phyloP scores from a whole-genome alignment of 1,140 invertebrate species.

The Scaptomyza graminum region DNA sequence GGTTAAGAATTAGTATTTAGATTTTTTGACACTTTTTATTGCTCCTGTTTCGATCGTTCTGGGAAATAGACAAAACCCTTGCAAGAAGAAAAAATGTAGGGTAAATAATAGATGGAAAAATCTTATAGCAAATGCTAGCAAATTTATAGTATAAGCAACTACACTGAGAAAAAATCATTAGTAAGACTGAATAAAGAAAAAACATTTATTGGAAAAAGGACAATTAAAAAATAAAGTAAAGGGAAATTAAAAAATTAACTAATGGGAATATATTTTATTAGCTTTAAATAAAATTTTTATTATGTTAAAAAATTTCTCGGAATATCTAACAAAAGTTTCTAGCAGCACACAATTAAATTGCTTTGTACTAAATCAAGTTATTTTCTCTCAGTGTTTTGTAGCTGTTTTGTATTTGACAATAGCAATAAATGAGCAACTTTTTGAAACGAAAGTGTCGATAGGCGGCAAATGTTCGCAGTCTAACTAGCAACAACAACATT shows the following conservation, averaged over 20 bases:
- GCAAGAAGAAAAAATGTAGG: conserved; percentile 9
- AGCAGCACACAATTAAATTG: no score
- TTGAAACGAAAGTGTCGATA: conserved; percentile 72
- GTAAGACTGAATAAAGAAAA: not conserved
- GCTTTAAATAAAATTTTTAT: no score
- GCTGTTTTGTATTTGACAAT: conserved; percentile 4
- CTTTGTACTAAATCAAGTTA: not conserved
- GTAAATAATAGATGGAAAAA: conserved; percentile 16
- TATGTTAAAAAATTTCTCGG: no score
- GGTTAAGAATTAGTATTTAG: conserved; percentile 25
- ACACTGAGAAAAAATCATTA: no score
- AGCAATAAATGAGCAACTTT: conserved; percentile 65
- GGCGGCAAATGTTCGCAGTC: conserved; percentile 36
- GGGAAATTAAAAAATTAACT: no score
- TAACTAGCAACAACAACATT: conserved; percentile 1
- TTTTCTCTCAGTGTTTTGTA: not conserved
- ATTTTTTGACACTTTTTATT: conserved; percentile 37
- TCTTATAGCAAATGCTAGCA: conserved; percentile 36
- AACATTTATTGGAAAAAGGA: not conserved
- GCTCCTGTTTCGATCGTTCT: conserved; percentile 14
- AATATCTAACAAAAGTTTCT: no score
- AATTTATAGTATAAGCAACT: not conserved
- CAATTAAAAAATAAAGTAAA: no score
- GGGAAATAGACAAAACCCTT: conserved; percentile 24
- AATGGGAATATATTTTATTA: no score